Base-by-base conservation (phyloP, 1,140 invertebrate genomes). In the Drosophila paulistorum region DNA sequence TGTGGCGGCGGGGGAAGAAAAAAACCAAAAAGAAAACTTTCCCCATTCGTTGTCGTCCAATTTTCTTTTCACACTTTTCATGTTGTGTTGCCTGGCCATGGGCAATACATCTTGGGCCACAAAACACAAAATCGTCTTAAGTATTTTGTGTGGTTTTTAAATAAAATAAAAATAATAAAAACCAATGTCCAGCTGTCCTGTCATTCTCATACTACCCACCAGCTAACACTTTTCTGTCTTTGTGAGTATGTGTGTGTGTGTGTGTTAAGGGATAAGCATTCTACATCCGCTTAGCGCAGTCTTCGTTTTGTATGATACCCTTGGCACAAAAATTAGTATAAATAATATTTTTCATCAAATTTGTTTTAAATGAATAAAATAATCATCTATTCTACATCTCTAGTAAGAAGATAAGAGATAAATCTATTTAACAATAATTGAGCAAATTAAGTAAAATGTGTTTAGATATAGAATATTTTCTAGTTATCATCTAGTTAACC, bases 131-230 rank as follows among this genome's bases (percentile, higher is more conserved):
- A 87, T 87, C 84, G 84, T 87, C 84, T 87, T 87, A 87, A 87
- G 84, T 87, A 87, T 87, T 87, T 87, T 87, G 85, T 87, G 84
- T 87, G 85, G 84, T 87, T 87, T 87, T 87, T 87, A 90, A 87
- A 87, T 89, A 87, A 87, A 87, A 83, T 87, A 87, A 89, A 84
- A 87, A 87, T 84, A 87, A 87, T 87, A 87, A 89, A 87, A 87
- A 83, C 80, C 84, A 71, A 59, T 77, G 74, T 57, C 74, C 74
- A 70, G 55, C 37, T 77, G 74, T 76, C 65, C 70, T 20, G 9
- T 57, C 26, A 54, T 63, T 61, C 17, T 9, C 45, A 33, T 48
- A 11, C 42, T 55, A 3, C 57, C 35, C 65, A 41, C 30, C 57
- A 5, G 11, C 14, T 39, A 9, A 68, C 13, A 45, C 11, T 51